Conservation (phyloP, 2,888 invertebrate genomes). For the Hofmannophila pseudospretella region DNA sequence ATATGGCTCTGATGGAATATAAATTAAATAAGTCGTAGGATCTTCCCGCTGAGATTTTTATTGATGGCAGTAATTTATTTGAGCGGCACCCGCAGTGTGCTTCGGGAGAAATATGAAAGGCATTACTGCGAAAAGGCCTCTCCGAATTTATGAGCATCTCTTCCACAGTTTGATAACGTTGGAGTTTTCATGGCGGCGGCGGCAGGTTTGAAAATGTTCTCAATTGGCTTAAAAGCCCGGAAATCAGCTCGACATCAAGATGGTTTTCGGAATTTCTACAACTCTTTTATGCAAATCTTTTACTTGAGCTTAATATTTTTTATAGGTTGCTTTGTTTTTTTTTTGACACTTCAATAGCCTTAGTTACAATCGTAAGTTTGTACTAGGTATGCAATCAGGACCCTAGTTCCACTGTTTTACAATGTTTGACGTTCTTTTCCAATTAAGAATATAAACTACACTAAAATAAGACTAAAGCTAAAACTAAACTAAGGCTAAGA, state of each 20-base stretch:
- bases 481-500: no score
- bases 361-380: no score
- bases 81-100: conserved; percentile 73
- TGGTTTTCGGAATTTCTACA: conserved; percentile 15
- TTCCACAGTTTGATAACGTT: conserved; percentile 64
- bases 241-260: conserved; percentile 30
- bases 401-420: no score
- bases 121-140: conserved; percentile 75
- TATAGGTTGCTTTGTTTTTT: no score
- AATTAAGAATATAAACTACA: no score
- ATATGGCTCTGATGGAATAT: conserved; percentile 71
- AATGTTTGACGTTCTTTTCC: no score
- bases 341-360: no score
- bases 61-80: conserved; percentile 76
- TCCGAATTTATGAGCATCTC: conserved; percentile 73
- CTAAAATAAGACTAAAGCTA: no score
- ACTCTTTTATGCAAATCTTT: background rate
- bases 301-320: no score
- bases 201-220: conserved; percentile 42
- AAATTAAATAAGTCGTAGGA: conserved; percentile 75
- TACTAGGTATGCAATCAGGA: no score
- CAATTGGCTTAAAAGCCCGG: conserved; percentile 46
- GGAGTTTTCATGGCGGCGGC: conserved; percentile 45
- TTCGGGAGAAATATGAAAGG: conserved; percentile 74
- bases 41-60: conserved; percentile 71